These are phyloP conservation scores for Tiaroga cobitis DNA, from an alignment of 2,797 vertebrate species.

Conservation along the genomic window DNA sequence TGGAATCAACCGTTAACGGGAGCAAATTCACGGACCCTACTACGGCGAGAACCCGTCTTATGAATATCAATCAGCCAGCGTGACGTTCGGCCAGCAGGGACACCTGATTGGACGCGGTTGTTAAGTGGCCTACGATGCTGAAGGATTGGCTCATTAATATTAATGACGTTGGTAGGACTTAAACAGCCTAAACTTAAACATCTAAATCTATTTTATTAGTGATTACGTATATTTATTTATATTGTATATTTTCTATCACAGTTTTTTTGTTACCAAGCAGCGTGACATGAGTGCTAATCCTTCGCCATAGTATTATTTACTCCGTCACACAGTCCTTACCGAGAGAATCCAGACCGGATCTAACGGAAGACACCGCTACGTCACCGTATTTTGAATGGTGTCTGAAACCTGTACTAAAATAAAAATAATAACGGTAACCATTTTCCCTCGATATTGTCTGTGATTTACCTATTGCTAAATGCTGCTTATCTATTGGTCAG, in stretches of 20 bases:
- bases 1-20: conserved; percentile 38
- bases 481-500: background rate
- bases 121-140: background rate
- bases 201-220: background rate
- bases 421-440: background rate
- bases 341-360: conserved; percentile 17
- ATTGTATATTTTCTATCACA: too few relatives aligned
- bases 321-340: background rate
- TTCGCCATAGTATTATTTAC: conserved; percentile 3
- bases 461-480: background rate
- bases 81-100: background rate
- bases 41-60: background rate
- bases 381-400: background rate
- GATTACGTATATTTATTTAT: background rate
- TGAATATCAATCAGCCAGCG: background rate
- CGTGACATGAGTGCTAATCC: background rate
- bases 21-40: background rate
- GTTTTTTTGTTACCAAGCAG: background rate
- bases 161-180: background rate
- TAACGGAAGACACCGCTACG: background rate
- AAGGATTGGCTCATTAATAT: background rate
- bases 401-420: background rate
- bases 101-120: background rate
- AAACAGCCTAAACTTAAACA: background rate
- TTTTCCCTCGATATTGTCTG: background rate